Evolutionary conservation across 1,140 invertebrate genomes (phyloP).

Genomic region (Drosophila busckii): DNA sequence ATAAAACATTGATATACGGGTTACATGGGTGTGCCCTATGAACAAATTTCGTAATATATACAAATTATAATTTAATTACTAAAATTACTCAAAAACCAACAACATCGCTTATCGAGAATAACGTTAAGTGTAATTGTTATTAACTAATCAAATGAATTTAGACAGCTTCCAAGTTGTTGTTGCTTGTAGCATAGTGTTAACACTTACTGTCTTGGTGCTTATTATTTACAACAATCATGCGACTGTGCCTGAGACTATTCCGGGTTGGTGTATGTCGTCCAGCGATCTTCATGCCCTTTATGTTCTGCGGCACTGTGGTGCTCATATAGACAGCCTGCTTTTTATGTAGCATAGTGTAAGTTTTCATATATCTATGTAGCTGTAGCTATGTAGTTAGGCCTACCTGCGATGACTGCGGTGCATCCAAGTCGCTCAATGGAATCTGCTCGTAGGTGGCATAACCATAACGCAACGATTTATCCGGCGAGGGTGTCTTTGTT

Average conservation of each 20-base stretch:
- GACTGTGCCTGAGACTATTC: conserved; percentile 84
- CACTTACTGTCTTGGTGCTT: conserved; percentile 81
- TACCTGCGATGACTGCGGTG: conserved; percentile 62
- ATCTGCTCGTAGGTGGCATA: conserved; percentile 65
- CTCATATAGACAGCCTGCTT: conserved; percentile 79
- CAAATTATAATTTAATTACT: no score
- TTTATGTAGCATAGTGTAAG: conserved; percentile 36
- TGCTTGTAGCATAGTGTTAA: no score
- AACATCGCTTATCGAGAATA: no score
- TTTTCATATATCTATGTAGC: no score
- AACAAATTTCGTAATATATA: no score
- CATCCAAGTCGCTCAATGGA: conserved; percentile 60
- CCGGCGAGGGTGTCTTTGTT: not conserved
- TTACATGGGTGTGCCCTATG: no score
- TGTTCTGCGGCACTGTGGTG: conserved; percentile 86
- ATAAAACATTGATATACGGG: no score
- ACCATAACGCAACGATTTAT: conserved; percentile 24
- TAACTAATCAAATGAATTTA: no score
- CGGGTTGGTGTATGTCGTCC: conserved; percentile 85
- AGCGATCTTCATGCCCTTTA: conserved; percentile 82
- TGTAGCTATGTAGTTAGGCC: not conserved
- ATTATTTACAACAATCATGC: conserved; percentile 85
- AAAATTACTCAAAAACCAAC: no score
- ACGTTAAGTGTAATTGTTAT: no score
- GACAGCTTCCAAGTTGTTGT: no score